These are phyloP conservation scores for Parotia lawesii DNA, from an alignment of 2,113 vertebrate species.

Conservation along the genomic window DNA sequence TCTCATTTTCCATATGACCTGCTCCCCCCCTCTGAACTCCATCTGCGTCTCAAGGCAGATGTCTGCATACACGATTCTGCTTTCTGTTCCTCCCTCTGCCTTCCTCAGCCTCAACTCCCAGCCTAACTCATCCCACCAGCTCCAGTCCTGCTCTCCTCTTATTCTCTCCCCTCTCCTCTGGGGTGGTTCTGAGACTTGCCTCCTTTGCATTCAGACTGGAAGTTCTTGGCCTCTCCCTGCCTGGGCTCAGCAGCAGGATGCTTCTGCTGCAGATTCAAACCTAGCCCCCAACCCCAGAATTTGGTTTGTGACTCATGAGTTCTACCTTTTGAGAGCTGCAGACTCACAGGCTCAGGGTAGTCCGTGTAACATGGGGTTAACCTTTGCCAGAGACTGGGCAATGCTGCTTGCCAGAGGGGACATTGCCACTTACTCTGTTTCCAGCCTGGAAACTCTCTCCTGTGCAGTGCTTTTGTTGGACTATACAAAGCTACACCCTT, in stretches of 20 bases:
- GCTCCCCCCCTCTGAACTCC: not conserved
- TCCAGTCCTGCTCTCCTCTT: not conserved
- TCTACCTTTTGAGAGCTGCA: not conserved
- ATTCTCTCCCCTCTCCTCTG: not conserved
- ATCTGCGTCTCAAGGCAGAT: not conserved
- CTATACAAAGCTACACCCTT: not conserved
- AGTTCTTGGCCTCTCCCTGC: not conserved
- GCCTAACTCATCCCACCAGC: not conserved
- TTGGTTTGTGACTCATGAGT: not conserved
- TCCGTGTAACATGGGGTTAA: not conserved
- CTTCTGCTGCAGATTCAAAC: not conserved
- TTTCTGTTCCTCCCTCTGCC: not conserved
- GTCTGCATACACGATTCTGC: fast-evolving
- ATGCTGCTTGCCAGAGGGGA: not conserved
- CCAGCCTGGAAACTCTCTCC: not conserved
- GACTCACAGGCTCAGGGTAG: not conserved
- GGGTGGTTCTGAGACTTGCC: not conserved
- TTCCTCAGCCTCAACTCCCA: not conserved
- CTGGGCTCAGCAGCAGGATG: not conserved
- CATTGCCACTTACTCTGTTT: not conserved
- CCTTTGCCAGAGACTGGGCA: not conserved
- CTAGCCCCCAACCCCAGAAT: not conserved
- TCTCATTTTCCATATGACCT: not conserved
- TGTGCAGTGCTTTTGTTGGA: not conserved
- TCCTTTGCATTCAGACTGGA: not conserved